Base-by-base conservation (phyloP, 2,888 invertebrate genomes). In the Galerucella calmariensis region DNA sequence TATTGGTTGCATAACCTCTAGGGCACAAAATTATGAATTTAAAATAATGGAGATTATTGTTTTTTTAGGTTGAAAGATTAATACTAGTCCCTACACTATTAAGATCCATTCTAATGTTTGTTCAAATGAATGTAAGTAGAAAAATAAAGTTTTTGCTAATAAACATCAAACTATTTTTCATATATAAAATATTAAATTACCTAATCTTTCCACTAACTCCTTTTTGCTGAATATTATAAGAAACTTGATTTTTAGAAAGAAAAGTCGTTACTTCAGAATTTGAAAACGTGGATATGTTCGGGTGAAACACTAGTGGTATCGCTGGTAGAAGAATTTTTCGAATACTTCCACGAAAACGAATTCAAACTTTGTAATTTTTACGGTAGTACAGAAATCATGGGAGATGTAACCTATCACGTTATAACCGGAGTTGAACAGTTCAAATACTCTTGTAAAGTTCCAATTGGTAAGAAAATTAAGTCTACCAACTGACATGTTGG, bases 301-400 rank as follows among this genome's bases (percentile, higher is more conserved):
- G 97, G 97, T 0, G 97, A 97, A 86, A 92, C 93, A 0, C 89
- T 97, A 0, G 90, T 93, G 14, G 90, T 92, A 8, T 90, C 93
- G 0, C 86, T 96, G 48, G 94, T 94, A 0, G 88, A 90, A 56
- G 91, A 94, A 81, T 97, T 96, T 88, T 95, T 95, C 85, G 89
- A 90, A 51, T 91, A 92, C 78, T 95, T 95, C 78, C 89, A 91
- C n/a, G 90, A 90, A 72, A 89, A 91, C 11, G 87, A 88, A 9
- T 92, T 93, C 77, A 89, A 90, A 16, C 87, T 97, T 58, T 95
- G 95, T 69, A 97, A 97, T 85, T 96, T 96, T 84, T 97, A 96
- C 83, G 97, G 97, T 0, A 95, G 96, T 79, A 96, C 97, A 0
- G 97, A 97, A 86, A 92, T 96, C 0, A 96, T 96, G 94, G 97